phyloP scores from a whole-genome alignment of 2,113 vertebrate species.

The Tonatia bakeri region DNA sequence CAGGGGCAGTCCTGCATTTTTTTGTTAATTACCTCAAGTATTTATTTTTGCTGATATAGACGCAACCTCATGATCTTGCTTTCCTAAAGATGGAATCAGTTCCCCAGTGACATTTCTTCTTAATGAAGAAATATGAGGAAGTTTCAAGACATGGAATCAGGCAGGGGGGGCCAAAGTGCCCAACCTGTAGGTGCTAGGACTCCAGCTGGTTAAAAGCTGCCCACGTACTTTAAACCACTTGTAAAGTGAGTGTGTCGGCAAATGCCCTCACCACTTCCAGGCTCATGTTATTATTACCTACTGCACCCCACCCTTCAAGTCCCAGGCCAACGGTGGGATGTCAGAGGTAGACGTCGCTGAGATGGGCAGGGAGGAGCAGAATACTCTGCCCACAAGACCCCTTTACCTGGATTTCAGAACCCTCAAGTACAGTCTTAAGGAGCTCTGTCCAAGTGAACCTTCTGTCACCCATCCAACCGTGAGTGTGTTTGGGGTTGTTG shows the following conservation, averaged over 20 bases:
- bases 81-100: not conserved
- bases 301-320: not conserved
- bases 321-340: accelerated
- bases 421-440: not conserved
- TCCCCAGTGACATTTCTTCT: not conserved
- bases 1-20: not conserved
- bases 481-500: not conserved
- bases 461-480: not conserved
- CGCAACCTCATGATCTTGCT: not conserved
- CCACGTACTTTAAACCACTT: not conserved
- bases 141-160: not conserved
- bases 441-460: not conserved
- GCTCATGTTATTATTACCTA: not conserved
- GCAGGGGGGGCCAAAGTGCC: accelerated
- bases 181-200: accelerated
- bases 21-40: not conserved
- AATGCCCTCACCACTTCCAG: not conserved
- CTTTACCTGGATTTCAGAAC: not conserved
- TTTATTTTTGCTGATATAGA: not conserved
- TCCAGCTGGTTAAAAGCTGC: not conserved
- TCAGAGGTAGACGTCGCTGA: not conserved
- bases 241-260: not conserved
- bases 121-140: not conserved
- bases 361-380: not conserved
- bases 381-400: accelerated